These are phyloP conservation scores for Enteromius anoplus DNA, from an alignment of 2,797 vertebrate genomes.

Conservation along the genomic window DNA sequence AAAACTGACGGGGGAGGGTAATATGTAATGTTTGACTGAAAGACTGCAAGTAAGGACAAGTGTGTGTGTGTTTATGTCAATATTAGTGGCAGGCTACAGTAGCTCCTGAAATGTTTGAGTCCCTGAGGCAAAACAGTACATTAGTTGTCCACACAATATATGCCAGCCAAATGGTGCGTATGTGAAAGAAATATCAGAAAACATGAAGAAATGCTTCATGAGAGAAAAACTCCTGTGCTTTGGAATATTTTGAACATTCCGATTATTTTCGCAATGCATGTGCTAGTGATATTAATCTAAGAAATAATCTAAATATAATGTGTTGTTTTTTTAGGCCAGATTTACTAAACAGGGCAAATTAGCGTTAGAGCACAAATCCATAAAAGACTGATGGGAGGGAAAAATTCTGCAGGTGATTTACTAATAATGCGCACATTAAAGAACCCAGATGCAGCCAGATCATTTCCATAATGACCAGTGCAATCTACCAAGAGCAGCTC, in stretches of 20 bases:
- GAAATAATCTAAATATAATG: background rate
- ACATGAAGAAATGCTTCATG: background rate
- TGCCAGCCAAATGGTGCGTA: slow-evolving; percentile 39
- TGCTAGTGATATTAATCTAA: background rate
- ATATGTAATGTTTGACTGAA: slow-evolving; percentile 17
- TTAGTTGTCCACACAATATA: slow-evolving; percentile 50
- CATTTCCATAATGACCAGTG: too few relatives aligned
- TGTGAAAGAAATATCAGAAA: slow-evolving; percentile 3
- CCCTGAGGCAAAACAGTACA: slow-evolving; percentile 53
- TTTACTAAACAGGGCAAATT: too few relatives aligned
- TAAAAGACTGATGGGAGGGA: too few relatives aligned
- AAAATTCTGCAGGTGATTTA: too few relatives aligned
- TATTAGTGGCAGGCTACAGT: slow-evolving; percentile 13
- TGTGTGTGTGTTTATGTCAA: slow-evolving; percentile 29
- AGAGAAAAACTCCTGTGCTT: background rate
- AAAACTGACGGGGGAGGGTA: background rate
- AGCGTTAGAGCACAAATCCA: too few relatives aligned
- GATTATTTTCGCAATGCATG: background rate
- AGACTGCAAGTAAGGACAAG: background rate
- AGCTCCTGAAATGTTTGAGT: slow-evolving; percentile 20
- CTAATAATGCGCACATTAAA: too few relatives aligned
- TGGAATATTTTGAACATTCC: background rate
- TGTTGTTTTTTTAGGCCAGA: background rate
- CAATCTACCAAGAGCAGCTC: too few relatives aligned
- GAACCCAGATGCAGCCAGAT: too few relatives aligned